These are phyloP conservation scores for Beris chalybata DNA, from an alignment of 2,888 invertebrate species.

Conservation along the genomic window DNA sequence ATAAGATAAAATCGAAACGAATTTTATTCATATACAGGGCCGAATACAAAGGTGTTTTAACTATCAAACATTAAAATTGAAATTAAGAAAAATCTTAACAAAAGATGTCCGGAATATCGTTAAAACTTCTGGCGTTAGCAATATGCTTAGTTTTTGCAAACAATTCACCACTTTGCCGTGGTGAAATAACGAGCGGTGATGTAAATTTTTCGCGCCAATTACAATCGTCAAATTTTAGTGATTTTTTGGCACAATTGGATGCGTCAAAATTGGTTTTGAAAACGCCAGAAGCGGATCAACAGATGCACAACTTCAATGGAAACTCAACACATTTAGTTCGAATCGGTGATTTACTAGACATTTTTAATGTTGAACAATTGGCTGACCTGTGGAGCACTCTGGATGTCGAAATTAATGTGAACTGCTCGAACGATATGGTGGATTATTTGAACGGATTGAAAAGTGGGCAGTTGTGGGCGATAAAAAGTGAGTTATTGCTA, in stretches of 20 bases:
- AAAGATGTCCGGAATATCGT: background rate
- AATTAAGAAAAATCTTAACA: background rate
- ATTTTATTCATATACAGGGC: too few species aligned
- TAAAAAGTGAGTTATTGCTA: constrained; percentile 52
- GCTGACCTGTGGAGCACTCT: constrained; percentile 49
- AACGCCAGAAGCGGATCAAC: background rate
- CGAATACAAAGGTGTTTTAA: too few species aligned
- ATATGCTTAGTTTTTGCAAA: constrained; percentile 8
- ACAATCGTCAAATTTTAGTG: constrained; percentile 30
- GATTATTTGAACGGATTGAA: constrained; percentile 51
- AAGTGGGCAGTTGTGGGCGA: constrained; percentile 51
- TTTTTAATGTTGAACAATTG: constrained; percentile 52
- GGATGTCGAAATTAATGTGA: constrained; percentile 43
- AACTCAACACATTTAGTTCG: constrained; percentile 48
- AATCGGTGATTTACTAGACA: constrained; percentile 51
- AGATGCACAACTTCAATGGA: constrained; percentile 27
- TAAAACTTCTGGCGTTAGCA: background rate
- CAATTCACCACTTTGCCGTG: constrained; percentile 23
- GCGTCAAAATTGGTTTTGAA: constrained; percentile 22
- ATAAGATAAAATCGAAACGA: constrained; percentile 1
- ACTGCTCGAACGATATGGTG: constrained; percentile 51
- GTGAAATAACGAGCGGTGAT: constrained; percentile 30
- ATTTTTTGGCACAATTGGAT: constrained; percentile 27
- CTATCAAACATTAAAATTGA: background rate
- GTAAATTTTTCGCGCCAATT: constrained; percentile 19